Evolutionary conservation across 2,888 invertebrate species (phyloP).

Genomic region (Mantis religiosa): DNA sequence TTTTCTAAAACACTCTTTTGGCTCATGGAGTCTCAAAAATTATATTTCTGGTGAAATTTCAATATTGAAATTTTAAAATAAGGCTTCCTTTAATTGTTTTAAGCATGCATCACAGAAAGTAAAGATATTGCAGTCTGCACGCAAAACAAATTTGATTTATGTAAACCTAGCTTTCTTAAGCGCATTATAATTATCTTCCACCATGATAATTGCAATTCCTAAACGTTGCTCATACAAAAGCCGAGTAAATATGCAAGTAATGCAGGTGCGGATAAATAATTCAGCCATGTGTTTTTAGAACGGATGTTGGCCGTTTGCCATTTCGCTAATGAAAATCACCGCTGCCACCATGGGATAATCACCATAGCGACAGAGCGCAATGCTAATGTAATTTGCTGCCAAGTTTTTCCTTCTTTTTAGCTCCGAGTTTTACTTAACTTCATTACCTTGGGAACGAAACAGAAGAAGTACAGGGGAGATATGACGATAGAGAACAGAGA

Average conservation of each 20-base stretch:
- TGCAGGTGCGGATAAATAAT: neutral
- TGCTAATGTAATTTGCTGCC: neutral
- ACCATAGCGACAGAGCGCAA: neutral
- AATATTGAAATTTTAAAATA: too few species aligned
- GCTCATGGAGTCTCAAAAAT: too few species aligned
- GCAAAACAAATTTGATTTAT: too few species aligned
- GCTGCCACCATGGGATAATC: neutral
- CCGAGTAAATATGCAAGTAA: neutral
- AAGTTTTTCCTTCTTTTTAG: neutral
- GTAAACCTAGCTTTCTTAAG: neutral
- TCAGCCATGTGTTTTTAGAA: neutral
- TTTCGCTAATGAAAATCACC: neutral
- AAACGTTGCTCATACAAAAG: neutral
- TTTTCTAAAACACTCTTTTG: too few species aligned
- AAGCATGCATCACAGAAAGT: too few species aligned
- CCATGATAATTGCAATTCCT: neutral
- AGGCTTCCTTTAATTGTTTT: too few species aligned
- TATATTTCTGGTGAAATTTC: too few species aligned
- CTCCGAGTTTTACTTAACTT: neutral
- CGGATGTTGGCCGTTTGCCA: neutral
- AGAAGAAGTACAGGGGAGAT: neutral
- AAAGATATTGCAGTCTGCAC: too few species aligned
- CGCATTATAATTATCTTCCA: neutral
- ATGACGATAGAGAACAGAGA: neutral
- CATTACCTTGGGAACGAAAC: neutral